phyloP scores from a whole-genome alignment of 2,797 vertebrate species.

The Spatula clypeata region DNA sequence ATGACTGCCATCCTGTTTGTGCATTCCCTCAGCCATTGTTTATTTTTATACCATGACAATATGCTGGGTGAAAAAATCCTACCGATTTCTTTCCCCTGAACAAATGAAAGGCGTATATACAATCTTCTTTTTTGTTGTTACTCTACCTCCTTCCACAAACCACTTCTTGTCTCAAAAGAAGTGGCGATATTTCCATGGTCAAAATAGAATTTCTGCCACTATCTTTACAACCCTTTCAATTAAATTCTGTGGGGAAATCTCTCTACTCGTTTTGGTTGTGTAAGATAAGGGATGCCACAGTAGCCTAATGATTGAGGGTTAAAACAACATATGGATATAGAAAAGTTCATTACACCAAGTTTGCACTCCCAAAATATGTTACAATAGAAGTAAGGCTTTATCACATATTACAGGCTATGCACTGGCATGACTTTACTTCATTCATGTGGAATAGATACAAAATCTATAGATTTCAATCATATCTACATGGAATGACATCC shows the following conservation, averaged over 20 bases:
- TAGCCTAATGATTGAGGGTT: background rate
- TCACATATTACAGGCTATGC: background rate
- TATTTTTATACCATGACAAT: background rate
- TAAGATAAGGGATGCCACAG: background rate
- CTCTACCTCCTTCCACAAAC: background rate
- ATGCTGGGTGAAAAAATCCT: slow-evolving; percentile 20
- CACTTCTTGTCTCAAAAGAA: background rate
- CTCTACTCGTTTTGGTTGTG: background rate
- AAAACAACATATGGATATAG: background rate
- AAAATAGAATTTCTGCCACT: background rate
- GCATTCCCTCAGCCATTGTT: background rate
- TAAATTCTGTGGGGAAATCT: background rate
- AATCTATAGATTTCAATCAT: slow-evolving; percentile 11
- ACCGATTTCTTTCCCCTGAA: slow-evolving; percentile 24
- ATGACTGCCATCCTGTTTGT: background rate
- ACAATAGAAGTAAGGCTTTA: background rate
- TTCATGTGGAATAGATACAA: slow-evolving; percentile 7
- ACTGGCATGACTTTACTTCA: background rate
- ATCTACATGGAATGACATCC: background rate
- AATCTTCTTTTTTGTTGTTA: background rate
- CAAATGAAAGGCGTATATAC: background rate
- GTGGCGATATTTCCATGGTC: background rate
- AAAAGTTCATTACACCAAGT: fast-evolving
- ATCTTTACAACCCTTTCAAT: background rate
- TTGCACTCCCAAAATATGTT: background rate